Evolutionary conservation across 2,113 vertebrate genomes (phyloP), one percentile per base, ranked within the genome.

Genomic region (Pseudorasbora parva): DNA sequence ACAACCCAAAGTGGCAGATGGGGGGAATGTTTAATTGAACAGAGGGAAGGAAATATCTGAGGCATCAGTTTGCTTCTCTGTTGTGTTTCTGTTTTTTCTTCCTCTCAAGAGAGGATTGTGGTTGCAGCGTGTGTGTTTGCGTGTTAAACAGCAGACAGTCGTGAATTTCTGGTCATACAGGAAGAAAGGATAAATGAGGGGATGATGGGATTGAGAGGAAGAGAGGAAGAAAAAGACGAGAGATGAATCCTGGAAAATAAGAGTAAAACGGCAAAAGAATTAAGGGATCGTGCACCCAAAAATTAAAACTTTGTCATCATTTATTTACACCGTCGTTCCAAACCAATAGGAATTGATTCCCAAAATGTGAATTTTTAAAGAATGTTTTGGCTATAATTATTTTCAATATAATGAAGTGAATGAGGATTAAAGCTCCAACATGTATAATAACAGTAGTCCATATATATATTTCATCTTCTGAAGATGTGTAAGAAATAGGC

Each of bases 11-110:
- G 87, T 80, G 89, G 90, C 92, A 93, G 93, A 93, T 93, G 92
- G 94, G 82, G 88, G 87, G 88, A 91, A 92, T 94, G 90, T 93
- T 94, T 93, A 93, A 94, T 94, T 93, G 90, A 93, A 92, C 91
- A 93, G 91, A 90, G 88, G 91, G 90, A 91, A 90, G 91, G 89
- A 92, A 92, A 81, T 78, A 92, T 92, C 89, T 87, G 89, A 91
- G 88, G 90, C 87, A 86, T 91, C 87, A 82, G 86, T 89, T 91
- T 88, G 89, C 68, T 62, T 59, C 45, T 89, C 83, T 80, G 80
- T 85, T 74, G 88, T 83, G 82, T 91, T 89, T 88, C 86, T 89
- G 79, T 66, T 68, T 54, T 91, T 82, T 90, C 45, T 78, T 12
- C 3, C n/a, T 56, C 90, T 89, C 92, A 88, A 91, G 88, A 91